Conservation (phyloP, 2,113 vertebrate genomes). For the Corythornis madagascariensis region DNA sequence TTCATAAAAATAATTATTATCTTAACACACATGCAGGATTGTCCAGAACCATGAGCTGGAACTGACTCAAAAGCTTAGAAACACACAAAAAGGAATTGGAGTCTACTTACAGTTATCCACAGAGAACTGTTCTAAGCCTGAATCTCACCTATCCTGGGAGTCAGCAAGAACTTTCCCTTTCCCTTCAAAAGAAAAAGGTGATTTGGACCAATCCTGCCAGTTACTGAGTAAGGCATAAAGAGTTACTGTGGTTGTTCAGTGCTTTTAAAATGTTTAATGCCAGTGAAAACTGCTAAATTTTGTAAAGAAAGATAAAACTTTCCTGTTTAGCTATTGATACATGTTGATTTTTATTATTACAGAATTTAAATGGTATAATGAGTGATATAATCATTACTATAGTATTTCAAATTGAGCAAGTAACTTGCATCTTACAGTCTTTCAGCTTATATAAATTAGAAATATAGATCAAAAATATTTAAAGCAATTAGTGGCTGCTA, state of each 20-base stretch:
- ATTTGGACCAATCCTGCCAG: background rate
- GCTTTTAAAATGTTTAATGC: background rate
- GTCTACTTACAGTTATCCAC: background rate
- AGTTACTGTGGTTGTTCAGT: background rate
- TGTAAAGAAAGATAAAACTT: background rate
- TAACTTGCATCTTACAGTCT: background rate
- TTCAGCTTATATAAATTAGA: background rate
- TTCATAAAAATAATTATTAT: background rate
- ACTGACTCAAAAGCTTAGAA: background rate
- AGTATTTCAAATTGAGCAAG: background rate
- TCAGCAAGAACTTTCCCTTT: background rate
- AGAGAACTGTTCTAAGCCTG: background rate
- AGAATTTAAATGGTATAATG: background rate
- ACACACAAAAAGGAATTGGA: background rate
- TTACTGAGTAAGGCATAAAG: background rate
- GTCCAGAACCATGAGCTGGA: background rate
- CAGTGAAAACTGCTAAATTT: accelerated
- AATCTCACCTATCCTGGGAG: background rate
- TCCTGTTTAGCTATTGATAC: background rate
- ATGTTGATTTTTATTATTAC: background rate
- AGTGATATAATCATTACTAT: background rate
- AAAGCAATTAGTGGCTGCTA: background rate
- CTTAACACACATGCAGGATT: background rate
- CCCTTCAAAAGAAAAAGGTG: background rate
- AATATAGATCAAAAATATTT: background rate